A percentile compares a stretch with the other conserved stretches of the same genome.
Evolutionary conservation across 1,140 invertebrate genomes (phyloP).

Genomic region (Micrasema longulum): DNA sequence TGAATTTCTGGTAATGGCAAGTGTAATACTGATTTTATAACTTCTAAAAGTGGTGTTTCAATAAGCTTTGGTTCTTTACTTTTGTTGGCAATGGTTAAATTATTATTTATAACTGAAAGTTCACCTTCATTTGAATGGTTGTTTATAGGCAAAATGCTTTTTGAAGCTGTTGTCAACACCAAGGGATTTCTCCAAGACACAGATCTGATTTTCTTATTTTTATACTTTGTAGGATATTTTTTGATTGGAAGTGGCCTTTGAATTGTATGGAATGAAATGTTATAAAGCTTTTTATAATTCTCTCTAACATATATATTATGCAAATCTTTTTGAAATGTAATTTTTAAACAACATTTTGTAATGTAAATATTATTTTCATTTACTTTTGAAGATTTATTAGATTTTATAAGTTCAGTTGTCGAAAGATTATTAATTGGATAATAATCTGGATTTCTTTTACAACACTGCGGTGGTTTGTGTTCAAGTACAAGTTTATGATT

Average conservation of each 20-base stretch:
- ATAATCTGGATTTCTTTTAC: too few relatives aligned
- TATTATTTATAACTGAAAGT: neutral
- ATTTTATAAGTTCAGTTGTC: too few relatives aligned
- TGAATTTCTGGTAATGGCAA: neutral
- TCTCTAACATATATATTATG: neutral
- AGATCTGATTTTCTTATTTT: conserved; percentile 14
- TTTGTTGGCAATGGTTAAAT: neutral
- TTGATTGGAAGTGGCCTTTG: neutral
- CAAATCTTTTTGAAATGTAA: too few relatives aligned
- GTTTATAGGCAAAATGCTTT: conserved; percentile 2
- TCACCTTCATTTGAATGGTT: neutral
- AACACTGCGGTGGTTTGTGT: too few relatives aligned
- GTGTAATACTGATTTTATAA: conserved; percentile 5
- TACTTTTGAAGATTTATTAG: too few relatives aligned
- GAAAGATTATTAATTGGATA: too few relatives aligned
- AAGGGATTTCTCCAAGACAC: conserved; percentile 20
- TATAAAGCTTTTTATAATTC: conserved; percentile 10
- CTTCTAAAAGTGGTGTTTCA: neutral
- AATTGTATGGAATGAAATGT: conserved; percentile 4
- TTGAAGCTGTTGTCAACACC: neutral
- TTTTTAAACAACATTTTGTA: too few relatives aligned
- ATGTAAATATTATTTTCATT: too few relatives aligned
- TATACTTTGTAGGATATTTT: neutral
- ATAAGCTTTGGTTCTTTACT: neutral
- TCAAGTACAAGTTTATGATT: too few relatives aligned